Percentiles rank a stretch among this genome's conserved stretches.
phyloP scores from a whole-genome alignment of 2,113 vertebrate species.

The Cardinalis cardinalis region DNA sequence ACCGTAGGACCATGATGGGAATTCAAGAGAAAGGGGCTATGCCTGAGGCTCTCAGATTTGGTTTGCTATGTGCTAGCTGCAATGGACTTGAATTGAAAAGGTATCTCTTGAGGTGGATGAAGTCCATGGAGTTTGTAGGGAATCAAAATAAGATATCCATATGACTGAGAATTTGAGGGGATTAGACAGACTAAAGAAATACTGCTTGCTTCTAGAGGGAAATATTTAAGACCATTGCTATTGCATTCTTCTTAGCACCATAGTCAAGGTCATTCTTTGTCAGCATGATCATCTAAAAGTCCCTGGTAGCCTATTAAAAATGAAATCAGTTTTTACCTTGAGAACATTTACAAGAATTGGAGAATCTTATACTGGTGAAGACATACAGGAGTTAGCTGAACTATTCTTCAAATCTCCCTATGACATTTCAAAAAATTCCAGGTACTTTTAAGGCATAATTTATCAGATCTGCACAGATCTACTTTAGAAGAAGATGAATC shows the following conservation, averaged over 20 bases:
- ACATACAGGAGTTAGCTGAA: not conserved
- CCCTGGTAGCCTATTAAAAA: not conserved
- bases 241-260: not conserved
- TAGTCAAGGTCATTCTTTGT: not conserved
- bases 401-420: not conserved
- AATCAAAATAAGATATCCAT: not conserved
- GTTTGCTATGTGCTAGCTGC: not conserved
- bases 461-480: not conserved
- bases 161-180: not conserved
- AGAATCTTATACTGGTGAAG: not conserved
- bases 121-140: not conserved
- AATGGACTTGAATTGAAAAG: not conserved
- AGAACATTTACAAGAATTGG: not conserved
- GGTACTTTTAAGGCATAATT: not conserved
- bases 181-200: not conserved
- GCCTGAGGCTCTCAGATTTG: not conserved
- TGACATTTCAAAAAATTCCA: not conserved
- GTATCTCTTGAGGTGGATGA: not conserved
- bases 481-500: not conserved
- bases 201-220: not conserved
- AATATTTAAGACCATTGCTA: not conserved
- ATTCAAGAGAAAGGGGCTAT: not conserved
- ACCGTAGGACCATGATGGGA: not conserved
- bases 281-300: not conserved
- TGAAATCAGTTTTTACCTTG: not conserved